These are phyloP conservation scores for Oophaga sylvatica DNA, from an alignment of 2,797 vertebrate genomes.

Conservation along the genomic window DNA sequence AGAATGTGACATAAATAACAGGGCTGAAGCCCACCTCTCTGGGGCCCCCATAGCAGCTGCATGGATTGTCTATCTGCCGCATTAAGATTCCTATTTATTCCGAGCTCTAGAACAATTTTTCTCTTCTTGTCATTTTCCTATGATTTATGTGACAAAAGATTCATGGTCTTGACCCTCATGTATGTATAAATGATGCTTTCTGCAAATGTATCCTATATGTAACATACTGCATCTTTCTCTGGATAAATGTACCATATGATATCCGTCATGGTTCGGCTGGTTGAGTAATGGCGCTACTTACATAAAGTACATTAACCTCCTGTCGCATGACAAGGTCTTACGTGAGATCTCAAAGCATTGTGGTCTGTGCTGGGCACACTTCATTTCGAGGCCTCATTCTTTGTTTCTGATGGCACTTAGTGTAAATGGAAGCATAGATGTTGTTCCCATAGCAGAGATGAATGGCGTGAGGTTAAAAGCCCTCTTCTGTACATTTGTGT, in stretches of 20 bases:
- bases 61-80: background rate
- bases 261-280: constrained; percentile 29
- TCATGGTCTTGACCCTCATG: background rate
- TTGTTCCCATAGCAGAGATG: background rate
- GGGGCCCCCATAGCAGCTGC: background rate
- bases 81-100: background rate
- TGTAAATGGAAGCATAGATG: background rate
- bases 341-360: background rate
- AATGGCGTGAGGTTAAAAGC: background rate
- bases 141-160: background rate
- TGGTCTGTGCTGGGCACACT: background rate
- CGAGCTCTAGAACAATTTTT: background rate
- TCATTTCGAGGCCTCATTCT: background rate
- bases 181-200: background rate
- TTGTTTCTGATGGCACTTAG: background rate
- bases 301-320: constrained; percentile 21
- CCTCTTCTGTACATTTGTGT: background rate
- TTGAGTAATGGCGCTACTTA: constrained; percentile 16
- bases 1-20: no score
- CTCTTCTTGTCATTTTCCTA: background rate
- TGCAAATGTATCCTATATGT: background rate
- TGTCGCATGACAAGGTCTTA: background rate
- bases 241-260: background rate
- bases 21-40: background rate
- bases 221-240: background rate